phyloP scores from a whole-genome alignment of 2,113 vertebrate species.

The Spermophilus dauricus region DNA sequence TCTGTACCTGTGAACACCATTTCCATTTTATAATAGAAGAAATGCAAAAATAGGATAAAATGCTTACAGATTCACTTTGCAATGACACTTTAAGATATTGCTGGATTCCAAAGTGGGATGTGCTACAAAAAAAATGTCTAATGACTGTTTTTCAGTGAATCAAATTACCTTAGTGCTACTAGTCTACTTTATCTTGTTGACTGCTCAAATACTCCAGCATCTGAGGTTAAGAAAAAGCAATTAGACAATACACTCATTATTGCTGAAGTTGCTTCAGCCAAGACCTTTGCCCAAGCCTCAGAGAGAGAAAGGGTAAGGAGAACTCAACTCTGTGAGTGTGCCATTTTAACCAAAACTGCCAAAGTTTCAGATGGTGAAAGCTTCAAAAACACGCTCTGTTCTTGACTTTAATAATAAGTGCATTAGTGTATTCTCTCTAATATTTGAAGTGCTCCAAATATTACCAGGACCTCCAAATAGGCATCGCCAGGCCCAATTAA shows the following conservation, averaged over 20 bases:
- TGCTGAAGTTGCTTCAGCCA: background rate
- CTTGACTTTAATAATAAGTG: background rate
- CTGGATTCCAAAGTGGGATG: background rate
- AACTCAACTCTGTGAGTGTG: background rate
- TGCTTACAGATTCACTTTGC: background rate
- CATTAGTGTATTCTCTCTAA: background rate
- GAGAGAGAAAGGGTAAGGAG: background rate
- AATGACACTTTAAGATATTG: background rate
- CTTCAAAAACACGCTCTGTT: background rate
- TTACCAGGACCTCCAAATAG: background rate
- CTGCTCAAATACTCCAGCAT: background rate
- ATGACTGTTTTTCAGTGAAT: background rate
- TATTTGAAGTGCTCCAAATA: background rate
- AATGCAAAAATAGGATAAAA: background rate
- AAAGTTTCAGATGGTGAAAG: background rate
- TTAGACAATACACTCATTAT: background rate
- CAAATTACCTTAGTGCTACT: background rate
- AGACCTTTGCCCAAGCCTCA: background rate
- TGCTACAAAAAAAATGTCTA: background rate
- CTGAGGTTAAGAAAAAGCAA: background rate
- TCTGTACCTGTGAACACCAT: background rate
- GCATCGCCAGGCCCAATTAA: background rate
- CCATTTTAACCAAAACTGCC: background rate
- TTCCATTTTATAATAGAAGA: constrained; percentile 10
- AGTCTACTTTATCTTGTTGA: background rate